Conservation (phyloP, 2,888 invertebrate species). For the Hyposoter dolosus region DNA sequence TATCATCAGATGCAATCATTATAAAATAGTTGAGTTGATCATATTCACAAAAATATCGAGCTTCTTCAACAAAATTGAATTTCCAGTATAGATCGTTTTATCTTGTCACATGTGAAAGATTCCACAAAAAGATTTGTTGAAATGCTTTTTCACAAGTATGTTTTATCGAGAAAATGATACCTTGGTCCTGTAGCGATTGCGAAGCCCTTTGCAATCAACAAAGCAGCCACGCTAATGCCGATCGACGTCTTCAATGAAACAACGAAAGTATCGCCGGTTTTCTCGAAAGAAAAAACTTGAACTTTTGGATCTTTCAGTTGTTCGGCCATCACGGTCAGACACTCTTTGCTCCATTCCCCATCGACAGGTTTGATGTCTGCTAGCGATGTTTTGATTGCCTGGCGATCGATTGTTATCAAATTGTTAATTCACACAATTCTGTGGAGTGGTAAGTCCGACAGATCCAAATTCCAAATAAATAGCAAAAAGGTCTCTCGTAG, state of each 20-base stretch:
- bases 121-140: not conserved
- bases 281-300: conserved; percentile 82
- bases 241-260: conserved; percentile 75
- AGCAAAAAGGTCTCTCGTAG: not conserved
- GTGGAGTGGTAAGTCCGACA: not conserved
- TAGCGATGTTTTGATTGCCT: conserved; percentile 79
- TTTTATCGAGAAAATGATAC: conserved; percentile 80
- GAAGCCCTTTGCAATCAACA: conserved; percentile 85
- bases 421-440: not conserved
- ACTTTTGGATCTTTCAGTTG: conserved; percentile 77
- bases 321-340: conserved; percentile 82
- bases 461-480: too few relatives aligned
- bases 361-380: conserved; percentile 83
- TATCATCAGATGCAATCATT: too few relatives aligned
- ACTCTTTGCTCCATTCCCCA: conserved; percentile 83
- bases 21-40: too few relatives aligned
- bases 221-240: conserved; percentile 85
- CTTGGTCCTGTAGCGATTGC: conserved; percentile 86
- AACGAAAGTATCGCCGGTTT: conserved; percentile 71
- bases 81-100: too few relatives aligned
- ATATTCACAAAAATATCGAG: too few relatives aligned
- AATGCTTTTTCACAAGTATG: not conserved
- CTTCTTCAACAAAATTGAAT: too few relatives aligned
- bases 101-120: not conserved
- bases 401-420: conserved; percentile 74